phyloP scores from a whole-genome alignment of 2,113 vertebrate genomes.

The Sprattus sprattus region DNA sequence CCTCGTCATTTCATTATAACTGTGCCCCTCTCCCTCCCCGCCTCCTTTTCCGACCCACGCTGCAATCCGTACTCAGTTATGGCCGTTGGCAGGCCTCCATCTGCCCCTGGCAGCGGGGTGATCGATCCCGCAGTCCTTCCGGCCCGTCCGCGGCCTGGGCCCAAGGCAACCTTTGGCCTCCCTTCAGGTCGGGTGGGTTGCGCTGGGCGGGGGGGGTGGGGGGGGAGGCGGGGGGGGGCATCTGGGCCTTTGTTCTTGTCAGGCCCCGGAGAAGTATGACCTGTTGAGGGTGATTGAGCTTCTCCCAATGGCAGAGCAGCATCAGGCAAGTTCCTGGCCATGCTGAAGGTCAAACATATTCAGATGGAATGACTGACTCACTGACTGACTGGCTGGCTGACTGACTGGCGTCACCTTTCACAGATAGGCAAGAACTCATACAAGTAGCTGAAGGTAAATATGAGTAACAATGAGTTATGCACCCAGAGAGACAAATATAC shows the following conservation, averaged over 20 bases:
- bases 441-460: background rate
- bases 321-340: background rate
- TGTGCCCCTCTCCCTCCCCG: background rate
- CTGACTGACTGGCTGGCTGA: background rate
- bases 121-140: conserved; percentile 49
- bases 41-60: conserved; percentile 23
- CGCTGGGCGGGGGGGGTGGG: background rate
- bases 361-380: background rate
- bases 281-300: conserved; percentile 63
- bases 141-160: conserved; percentile 38
- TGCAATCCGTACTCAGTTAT: conserved; percentile 48
- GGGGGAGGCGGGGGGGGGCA: conserved; percentile 10
- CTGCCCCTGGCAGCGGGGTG: conserved; percentile 33
- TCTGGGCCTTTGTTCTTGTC: conserved; percentile 50
- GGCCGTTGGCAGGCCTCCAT: conserved; percentile 42
- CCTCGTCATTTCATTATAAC: background rate
- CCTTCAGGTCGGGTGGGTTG: conserved; percentile 27
- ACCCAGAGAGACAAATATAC: background rate
- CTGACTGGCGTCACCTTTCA: background rate
- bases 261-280: conserved; percentile 56
- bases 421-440: background rate
- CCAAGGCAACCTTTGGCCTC: conserved; percentile 38
- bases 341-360: background rate
- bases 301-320: background rate
- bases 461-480: background rate